Percentiles rank a stretch among this genome's conserved stretches.
Evolutionary conservation across 1,140 invertebrate species (phyloP).

Genomic region (Battus philenor): DNA sequence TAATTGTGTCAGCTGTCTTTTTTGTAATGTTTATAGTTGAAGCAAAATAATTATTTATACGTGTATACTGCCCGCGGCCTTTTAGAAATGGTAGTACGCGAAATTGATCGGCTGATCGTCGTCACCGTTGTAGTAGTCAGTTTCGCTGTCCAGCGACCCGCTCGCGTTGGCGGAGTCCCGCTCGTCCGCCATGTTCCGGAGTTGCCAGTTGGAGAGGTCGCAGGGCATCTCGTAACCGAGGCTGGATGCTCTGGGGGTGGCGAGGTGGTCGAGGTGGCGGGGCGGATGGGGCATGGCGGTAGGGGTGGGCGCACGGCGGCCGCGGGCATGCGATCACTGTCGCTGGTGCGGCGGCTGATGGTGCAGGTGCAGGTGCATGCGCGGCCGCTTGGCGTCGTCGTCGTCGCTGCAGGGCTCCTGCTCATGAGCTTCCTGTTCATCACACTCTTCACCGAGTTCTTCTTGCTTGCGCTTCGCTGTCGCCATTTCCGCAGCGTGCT

Average conservation of each 20-base stretch:
- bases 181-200: constrained; percentile 20
- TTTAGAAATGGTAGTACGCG: constrained; percentile 67
- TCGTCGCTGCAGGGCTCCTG: constrained; percentile 68
- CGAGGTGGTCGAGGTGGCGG: not conserved
- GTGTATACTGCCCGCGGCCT: not conserved
- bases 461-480: constrained; percentile 97
- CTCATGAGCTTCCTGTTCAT: constrained; percentile 64
- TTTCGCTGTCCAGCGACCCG: constrained; percentile 44
- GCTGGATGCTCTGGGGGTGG: not conserved
- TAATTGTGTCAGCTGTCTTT: too few species aligned
- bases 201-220: constrained; percentile 56
- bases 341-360: constrained; percentile 56
- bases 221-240: constrained; percentile 34
- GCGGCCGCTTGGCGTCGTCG: constrained; percentile 68
- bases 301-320: constrained; percentile 15
- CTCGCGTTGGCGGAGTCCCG: constrained; percentile 33
- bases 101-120: constrained; percentile 65
- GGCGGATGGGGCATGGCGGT: too few species aligned
- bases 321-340: constrained; percentile 51
- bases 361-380: constrained; percentile 58
- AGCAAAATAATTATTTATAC: too few species aligned
- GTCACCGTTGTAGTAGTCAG: constrained; percentile 32
- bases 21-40: too few species aligned
- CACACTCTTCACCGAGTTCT: constrained; percentile 86
- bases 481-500: constrained; percentile 99